A percentile compares a stretch with the other conserved stretches of the same genome.
phyloP scores from a whole-genome alignment of 2,888 invertebrate genomes.

The Teleiodes luculella region DNA sequence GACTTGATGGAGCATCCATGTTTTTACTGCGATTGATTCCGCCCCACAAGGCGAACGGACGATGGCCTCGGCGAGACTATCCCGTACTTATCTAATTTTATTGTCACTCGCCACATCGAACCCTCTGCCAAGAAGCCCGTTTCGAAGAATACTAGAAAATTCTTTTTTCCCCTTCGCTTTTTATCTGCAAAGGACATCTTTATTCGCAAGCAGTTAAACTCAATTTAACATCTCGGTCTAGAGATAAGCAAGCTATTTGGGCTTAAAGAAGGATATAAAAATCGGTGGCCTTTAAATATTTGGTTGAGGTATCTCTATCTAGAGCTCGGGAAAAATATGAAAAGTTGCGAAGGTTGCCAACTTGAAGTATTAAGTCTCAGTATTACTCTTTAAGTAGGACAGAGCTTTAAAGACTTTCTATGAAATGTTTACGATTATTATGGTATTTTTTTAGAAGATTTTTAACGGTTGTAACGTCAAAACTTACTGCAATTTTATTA shows the following conservation, averaged over 20 bases:
- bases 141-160: slow-evolving; percentile 37
- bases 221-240: slow-evolving; percentile 57
- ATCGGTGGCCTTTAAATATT: slow-evolving; percentile 35
- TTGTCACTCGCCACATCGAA: slow-evolving; percentile 63
- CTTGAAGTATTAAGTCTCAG: neutral
- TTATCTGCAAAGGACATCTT: slow-evolving; percentile 68
- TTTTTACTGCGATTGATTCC: slow-evolving; percentile 76
- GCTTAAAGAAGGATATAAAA: slow-evolving; percentile 42
- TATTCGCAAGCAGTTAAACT: slow-evolving; percentile 70
- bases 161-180: slow-evolving; percentile 16
- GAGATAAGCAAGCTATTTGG: slow-evolving; percentile 52
- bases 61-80: slow-evolving; percentile 57
- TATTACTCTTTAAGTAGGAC: neutral
- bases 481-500: neutral
- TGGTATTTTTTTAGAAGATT: neutral
- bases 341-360: neutral
- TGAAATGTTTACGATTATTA: neutral
- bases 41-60: slow-evolving; percentile 60
- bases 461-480: neutral
- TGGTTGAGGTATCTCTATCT: slow-evolving; percentile 27
- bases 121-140: slow-evolving; percentile 33
- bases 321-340: slow-evolving; percentile 3
- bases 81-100: slow-evolving; percentile 78
- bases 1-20: slow-evolving; percentile 35
- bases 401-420: neutral